Conservation (phyloP, 2,113 vertebrate species). For the Thalassarche chlororhynchos region DNA sequence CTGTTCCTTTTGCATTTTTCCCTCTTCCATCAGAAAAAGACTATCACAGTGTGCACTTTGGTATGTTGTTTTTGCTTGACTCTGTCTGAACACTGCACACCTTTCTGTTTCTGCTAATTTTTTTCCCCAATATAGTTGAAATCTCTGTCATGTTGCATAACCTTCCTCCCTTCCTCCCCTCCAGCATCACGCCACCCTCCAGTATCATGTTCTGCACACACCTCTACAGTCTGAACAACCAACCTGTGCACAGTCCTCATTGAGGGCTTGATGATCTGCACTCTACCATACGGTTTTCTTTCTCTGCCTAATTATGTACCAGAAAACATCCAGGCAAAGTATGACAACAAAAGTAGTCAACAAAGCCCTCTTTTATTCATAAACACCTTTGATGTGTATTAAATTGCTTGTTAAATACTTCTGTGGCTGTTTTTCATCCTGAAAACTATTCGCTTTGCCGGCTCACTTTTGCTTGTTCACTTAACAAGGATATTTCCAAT, state of each 20-base stretch:
- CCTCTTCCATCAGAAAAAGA: background rate
- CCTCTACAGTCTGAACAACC: background rate
- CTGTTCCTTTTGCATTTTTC: background rate
- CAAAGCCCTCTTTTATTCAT: background rate
- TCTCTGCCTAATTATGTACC: background rate
- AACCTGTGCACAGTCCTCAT: background rate
- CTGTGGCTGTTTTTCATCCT: background rate
- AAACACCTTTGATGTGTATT: background rate
- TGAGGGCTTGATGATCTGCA: background rate
- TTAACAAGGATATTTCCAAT: background rate
- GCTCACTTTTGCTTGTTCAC: background rate
- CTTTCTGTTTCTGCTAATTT: background rate
- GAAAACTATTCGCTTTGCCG: background rate
- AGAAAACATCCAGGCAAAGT: background rate
- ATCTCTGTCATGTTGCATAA: background rate
- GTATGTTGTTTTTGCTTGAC: background rate
- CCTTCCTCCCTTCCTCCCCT: background rate
- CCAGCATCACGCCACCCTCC: background rate
- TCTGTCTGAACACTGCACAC: background rate
- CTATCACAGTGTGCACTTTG: background rate
- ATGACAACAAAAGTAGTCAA: background rate
- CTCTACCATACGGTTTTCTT: background rate
- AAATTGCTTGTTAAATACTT: background rate
- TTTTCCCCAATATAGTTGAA: background rate
- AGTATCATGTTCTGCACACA: background rate